phyloP scores from a whole-genome alignment of 1,140 invertebrate species.

The Scaptomyza graminum region DNA sequence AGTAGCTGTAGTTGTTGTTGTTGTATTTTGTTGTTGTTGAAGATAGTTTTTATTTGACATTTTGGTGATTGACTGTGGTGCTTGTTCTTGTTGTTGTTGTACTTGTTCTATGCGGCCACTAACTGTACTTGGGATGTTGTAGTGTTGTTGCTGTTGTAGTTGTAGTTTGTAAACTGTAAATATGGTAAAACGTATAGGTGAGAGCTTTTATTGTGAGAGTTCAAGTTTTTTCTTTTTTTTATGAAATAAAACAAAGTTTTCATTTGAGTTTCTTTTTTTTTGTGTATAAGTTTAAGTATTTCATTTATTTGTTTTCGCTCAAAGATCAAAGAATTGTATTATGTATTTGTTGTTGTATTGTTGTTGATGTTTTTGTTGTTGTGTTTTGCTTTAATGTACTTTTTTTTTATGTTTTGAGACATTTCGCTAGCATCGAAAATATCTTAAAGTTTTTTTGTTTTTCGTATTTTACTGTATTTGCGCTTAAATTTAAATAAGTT shows the following conservation, averaged over 20 bases:
- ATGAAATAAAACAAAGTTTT: conserved; percentile 80
- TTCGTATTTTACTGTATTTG: conserved; percentile 44
- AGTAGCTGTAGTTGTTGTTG: conserved; percentile 43
- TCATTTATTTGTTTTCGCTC: conserved; percentile 80
- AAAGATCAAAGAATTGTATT: conserved; percentile 80
- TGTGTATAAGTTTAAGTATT: conserved; percentile 82
- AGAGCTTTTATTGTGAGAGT: conserved; percentile 62
- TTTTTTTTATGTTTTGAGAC: conserved; percentile 18
- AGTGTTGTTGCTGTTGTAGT: conserved; percentile 37
- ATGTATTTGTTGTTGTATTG: conserved; percentile 59
- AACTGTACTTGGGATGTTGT: conserved; percentile 48
- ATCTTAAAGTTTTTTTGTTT: conserved; percentile 15
- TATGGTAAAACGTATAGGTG: conserved; percentile 73
- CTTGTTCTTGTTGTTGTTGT: conserved; percentile 61
- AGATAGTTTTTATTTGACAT: conserved; percentile 41
- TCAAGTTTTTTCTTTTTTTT: conserved; percentile 17
- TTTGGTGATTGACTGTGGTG: conserved; percentile 52
- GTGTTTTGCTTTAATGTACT: conserved; percentile 30
- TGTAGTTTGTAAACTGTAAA: conserved; percentile 70
- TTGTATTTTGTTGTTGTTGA: conserved; percentile 53
- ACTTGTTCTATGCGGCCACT: conserved; percentile 36
- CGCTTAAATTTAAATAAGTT: conserved; percentile 76
- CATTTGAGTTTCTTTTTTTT: conserved; percentile 74
- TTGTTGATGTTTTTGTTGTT: conserved; percentile 58
- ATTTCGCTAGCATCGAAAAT: conserved; percentile 46